Conservation (phyloP, 2,888 invertebrate genomes). For the Amiota minor region DNA sequence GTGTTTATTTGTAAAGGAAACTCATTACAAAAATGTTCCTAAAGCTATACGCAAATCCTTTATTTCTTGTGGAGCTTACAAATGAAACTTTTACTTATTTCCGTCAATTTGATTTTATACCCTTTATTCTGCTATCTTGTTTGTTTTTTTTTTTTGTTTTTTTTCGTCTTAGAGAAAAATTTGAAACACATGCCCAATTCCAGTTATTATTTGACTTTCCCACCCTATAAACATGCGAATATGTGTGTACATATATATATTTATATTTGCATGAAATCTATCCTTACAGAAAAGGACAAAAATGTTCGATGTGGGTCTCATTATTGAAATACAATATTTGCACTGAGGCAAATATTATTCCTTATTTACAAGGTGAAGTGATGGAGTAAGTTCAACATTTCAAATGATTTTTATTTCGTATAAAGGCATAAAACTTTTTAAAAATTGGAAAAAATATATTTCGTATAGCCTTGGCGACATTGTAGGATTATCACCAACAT, state of each 20-base stretch:
- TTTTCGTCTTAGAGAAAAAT: conserved; percentile 20
- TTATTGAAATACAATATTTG: too few relatives aligned
- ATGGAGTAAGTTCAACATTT: too few relatives aligned
- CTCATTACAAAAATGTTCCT: conserved; percentile 64
- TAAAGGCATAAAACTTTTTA: too few relatives aligned
- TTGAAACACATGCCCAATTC: conserved; percentile 37
- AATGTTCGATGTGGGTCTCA: too few relatives aligned
- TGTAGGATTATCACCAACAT: too few relatives aligned
- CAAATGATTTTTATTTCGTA: too few relatives aligned
- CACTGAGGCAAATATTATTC: too few relatives aligned
- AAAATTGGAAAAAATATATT: too few relatives aligned
- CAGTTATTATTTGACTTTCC: neutral
- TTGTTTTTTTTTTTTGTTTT: conserved; percentile 19
- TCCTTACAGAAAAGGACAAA: too few relatives aligned
- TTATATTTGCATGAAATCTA: neutral
- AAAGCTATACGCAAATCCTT: conserved; percentile 58
- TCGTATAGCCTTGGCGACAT: too few relatives aligned
- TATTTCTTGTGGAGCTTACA: conserved; percentile 40
- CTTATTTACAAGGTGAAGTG: too few relatives aligned
- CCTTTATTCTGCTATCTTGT: conserved; percentile 8
- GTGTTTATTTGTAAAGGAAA: conserved; percentile 64
- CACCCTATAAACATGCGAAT: neutral
- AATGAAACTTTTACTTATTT: conserved; percentile 33
- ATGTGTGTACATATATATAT: conserved; percentile 7
- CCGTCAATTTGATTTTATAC: conserved; percentile 2